Evolutionary conservation across 2,113 vertebrate genomes (phyloP).

Genomic region (Plectropomus leopardus): DNA sequence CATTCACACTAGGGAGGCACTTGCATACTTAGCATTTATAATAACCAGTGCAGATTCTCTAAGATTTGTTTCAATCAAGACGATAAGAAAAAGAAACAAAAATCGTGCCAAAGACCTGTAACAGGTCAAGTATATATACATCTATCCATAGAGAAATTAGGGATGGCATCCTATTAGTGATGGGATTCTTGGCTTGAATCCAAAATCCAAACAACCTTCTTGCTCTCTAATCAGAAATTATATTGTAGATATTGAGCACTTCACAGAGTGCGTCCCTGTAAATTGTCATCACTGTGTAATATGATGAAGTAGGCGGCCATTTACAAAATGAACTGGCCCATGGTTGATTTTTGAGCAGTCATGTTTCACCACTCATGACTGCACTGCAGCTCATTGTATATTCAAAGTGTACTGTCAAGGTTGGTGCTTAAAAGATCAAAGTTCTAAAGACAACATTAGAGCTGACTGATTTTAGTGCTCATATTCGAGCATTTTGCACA

Average conservation of each 20-base stretch:
- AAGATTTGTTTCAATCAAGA: background rate
- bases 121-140: background rate
- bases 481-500: too few species aligned
- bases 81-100: background rate
- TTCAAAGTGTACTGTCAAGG: background rate
- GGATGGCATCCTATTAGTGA: constrained; percentile 10
- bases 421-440: background rate
- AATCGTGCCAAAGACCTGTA: background rate
- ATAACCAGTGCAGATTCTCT: background rate
- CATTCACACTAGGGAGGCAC: background rate
- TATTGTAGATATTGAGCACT: constrained; percentile 37
- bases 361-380: constrained; percentile 36
- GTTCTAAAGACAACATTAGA: background rate
- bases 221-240: constrained; percentile 26
- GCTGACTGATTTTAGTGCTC: background rate
- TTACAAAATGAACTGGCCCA: constrained; percentile 61
- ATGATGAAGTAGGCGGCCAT: constrained; percentile 49
- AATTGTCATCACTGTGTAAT: constrained; percentile 48
- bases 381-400: background rate
- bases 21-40: background rate
- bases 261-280: constrained; percentile 41
- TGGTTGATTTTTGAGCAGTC: constrained; percentile 20
- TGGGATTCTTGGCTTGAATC: constrained; percentile 33
- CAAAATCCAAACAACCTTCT: constrained; percentile 35
- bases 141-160: constrained; percentile 2